Percentiles rank a stretch among this genome's conserved stretches.
Evolutionary conservation across 2,113 vertebrate species (phyloP).

Genomic region (Menura novaehollandiae): DNA sequence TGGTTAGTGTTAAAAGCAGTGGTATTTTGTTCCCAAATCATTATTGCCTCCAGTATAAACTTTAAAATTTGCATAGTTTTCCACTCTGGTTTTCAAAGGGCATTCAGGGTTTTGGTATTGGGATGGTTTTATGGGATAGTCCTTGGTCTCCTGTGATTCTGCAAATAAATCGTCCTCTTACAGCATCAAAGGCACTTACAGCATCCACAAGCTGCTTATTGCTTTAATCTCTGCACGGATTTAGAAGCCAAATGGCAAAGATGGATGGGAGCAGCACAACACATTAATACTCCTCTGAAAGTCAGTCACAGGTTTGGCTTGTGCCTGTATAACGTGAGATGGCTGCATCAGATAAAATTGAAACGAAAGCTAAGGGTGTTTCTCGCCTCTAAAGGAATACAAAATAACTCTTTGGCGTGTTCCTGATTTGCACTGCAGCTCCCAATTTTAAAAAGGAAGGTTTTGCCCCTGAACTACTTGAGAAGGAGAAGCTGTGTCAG

Average conservation of each 20-base stretch:
- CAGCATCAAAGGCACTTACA: background rate
- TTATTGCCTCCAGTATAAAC: background rate
- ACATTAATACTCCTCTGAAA: background rate
- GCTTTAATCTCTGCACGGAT: conserved; percentile 10
- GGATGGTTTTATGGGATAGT: background rate
- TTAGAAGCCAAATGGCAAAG: conserved; percentile 5
- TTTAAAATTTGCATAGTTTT: background rate
- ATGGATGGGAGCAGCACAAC: background rate
- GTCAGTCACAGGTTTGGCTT: background rate
- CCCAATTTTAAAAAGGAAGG: background rate
- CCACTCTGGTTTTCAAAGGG: background rate
- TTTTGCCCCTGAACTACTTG: background rate
- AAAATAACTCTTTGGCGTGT: background rate
- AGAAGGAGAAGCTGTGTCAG: background rate
- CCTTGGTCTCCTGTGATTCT: background rate
- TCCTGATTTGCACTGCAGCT: background rate
- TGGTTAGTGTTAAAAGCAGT: background rate
- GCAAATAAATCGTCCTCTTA: background rate
- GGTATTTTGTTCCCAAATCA: background rate
- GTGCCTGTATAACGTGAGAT: background rate
- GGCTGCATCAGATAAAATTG: background rate
- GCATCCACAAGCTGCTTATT: conserved; percentile 31
- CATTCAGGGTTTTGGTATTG: background rate
- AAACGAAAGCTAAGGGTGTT: background rate
- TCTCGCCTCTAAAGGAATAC: background rate